Percentiles rank a stretch among this genome's conserved stretches.
Conservation (phyloP, 1,140 invertebrate species). For the Heterodera schachtii region DNA sequence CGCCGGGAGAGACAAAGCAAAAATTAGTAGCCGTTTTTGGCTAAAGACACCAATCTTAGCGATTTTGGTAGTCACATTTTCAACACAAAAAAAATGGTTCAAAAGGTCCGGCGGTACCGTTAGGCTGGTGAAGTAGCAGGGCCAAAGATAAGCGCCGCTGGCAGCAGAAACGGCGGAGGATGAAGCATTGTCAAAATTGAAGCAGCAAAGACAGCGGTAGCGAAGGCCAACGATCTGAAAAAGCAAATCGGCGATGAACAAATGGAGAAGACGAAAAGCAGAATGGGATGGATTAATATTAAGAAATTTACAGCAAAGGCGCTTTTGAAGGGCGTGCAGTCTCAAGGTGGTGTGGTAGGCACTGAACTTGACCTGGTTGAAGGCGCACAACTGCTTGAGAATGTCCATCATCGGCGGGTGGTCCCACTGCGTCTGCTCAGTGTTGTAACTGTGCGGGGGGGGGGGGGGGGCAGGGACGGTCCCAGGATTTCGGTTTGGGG, state of each 20-base stretch:
- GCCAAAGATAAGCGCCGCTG: too few species aligned
- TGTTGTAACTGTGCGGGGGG: conserved; percentile 67
- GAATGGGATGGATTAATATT: not conserved
- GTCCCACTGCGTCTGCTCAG: conserved; percentile 73
- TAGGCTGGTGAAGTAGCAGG: too few species aligned
- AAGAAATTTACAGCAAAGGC: conserved; percentile 79
- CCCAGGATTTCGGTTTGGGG: too few species aligned
- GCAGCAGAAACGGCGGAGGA: too few species aligned
- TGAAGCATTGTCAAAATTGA: conserved; percentile 99
- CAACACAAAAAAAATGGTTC: too few species aligned
- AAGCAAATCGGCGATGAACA: not conserved
- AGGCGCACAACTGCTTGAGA: conserved; percentile 83
- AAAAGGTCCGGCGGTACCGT: too few species aligned
- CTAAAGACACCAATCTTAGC: too few species aligned
- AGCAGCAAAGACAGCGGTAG: conserved; percentile 97
- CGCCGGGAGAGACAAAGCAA: too few species aligned
- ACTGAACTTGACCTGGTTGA: conserved; percentile 95
- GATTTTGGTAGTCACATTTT: too few species aligned
- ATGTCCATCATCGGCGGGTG: conserved; percentile 91
- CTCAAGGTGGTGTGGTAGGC: conserved; percentile 98
- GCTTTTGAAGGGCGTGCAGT: conserved; percentile 85
- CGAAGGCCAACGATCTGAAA: conserved; percentile 82
- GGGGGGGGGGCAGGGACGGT: too few species aligned
- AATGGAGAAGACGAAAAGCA: not conserved
- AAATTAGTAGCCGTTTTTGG: too few species aligned